Base-by-base conservation (phyloP, 2,113 vertebrate species). In the Thunnus maccoyii region DNA sequence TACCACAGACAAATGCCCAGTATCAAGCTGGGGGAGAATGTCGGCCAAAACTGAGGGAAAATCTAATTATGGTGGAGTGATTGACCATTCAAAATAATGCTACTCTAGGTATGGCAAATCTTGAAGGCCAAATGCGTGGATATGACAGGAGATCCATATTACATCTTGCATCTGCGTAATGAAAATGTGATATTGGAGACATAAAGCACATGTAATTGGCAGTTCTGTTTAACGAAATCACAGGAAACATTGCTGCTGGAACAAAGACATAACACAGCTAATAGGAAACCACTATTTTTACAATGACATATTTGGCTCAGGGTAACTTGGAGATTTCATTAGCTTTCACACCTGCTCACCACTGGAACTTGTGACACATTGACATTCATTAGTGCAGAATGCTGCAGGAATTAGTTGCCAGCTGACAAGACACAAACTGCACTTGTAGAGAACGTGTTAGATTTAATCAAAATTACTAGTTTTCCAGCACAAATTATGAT, bases 161-260 rank as follows among this genome's bases (percentile, higher is more conserved):
- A 80, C 79, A 90, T 88, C 83, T 82, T 81, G 82, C 83, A 89
- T 91, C 86, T 80, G 79, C 64, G 86, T 92, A 93, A 95, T 93
- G 90, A 93, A 94, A 92, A 89, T 86, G 80, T 86, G 88, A 93
- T 91, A 95, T 94, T 94, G 80, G 84, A 89, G 73, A 86, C 92
- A 94, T 94, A 91, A 93, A 95, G 82, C 86, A 90, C 70, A 41
- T 80, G 76, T 91, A 93, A 94, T 92, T 94, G 92, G 85, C 91
- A 90, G 83, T 77, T 78, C 61, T 77, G 77, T 89, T 86, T 86
- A 82, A 87, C 80, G 11, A 68, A 68, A 87, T 80, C 78, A 72
- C 60, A 25, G 1, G 67, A 84, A 84, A 88, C 47, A 60, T 54
- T 41, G 60, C 48, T 41, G 4, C 30, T 13, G 56, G 54, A 83